Evolutionary conservation across 2,797 vertebrate genomes (phyloP).

Genomic region (Chanos chanos): DNA sequence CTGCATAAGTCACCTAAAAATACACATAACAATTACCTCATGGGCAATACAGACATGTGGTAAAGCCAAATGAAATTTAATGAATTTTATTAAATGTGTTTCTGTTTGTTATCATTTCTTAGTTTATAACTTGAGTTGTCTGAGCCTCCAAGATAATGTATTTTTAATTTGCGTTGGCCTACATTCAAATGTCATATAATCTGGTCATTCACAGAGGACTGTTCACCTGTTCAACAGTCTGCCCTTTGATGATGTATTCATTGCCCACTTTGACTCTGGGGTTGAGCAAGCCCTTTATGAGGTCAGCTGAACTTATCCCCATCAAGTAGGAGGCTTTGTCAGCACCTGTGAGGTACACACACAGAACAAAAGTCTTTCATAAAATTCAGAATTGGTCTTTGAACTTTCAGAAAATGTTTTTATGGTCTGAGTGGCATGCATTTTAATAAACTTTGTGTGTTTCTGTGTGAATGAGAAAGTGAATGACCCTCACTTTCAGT

Average conservation of each 20-base stretch:
- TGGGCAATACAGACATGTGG: neutral
- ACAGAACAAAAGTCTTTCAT: neutral
- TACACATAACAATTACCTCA: conserved; percentile 1
- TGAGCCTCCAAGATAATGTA: no score
- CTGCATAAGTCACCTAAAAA: conserved; percentile 80
- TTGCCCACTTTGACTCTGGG: conserved; percentile 92
- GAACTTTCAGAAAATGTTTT: no score
- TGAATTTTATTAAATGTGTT: no score
- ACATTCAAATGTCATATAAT: no score
- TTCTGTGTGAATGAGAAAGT: neutral
- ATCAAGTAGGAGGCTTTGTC: conserved; percentile 94
- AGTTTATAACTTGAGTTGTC: no score
- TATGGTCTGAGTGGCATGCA: no score
- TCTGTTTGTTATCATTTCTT: neutral
- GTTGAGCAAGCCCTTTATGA: conserved; percentile 89
- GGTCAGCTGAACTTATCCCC: conserved; percentile 89
- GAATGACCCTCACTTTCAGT: conserved; percentile 82
- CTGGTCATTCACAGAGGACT: neutral
- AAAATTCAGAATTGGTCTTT: no score
- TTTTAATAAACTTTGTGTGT: no score
- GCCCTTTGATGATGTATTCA: conserved; percentile 87
- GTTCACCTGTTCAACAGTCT: conserved; percentile 90
- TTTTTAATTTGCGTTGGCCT: no score
- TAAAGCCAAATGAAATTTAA: no score
- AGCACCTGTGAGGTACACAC: conserved; percentile 69